Evolutionary conservation across 1,140 invertebrate species (phyloP).

Genomic region (Oppia nitens): DNA sequence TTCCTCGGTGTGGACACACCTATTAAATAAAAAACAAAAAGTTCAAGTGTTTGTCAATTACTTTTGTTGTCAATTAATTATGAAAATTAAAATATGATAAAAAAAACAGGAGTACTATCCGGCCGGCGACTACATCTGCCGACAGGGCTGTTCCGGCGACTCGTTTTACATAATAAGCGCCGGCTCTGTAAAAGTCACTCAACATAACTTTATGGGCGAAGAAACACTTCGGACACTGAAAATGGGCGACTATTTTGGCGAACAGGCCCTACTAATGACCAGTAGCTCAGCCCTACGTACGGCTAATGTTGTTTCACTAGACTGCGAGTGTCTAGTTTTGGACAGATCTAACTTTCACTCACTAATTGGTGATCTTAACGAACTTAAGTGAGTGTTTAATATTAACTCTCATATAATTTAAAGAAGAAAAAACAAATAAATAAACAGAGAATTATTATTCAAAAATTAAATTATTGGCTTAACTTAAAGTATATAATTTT

Average conservation of each 20-base stretch:
- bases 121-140: conserved; percentile 86
- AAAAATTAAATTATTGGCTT: neutral
- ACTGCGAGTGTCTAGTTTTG: conserved; percentile 15
- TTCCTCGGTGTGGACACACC: too few species aligned
- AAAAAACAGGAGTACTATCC: conserved; percentile 45
- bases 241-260: conserved; percentile 87
- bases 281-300: conserved; percentile 1
- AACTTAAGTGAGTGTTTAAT: conserved; percentile 13
- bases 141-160: conserved; percentile 93
- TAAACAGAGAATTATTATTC: neutral
- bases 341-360: conserved; percentile 11
- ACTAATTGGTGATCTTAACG: conserved; percentile 14
- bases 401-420: too few species aligned
- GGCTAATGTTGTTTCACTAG: conserved; percentile 16
- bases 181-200: conserved; percentile 17
- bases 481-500: too few species aligned
- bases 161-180: conserved; percentile 96
- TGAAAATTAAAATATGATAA: too few species aligned
- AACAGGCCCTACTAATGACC: conserved; percentile 51
- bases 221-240: conserved; percentile 73
- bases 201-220: conserved; percentile 37
- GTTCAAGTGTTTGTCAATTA: too few species aligned
- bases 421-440: neutral
- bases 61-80: too few species aligned
- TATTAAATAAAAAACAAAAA: too few species aligned